Conservation (phyloP, 2,888 invertebrate genomes). For the Trichogramma dendrolimi region DNA sequence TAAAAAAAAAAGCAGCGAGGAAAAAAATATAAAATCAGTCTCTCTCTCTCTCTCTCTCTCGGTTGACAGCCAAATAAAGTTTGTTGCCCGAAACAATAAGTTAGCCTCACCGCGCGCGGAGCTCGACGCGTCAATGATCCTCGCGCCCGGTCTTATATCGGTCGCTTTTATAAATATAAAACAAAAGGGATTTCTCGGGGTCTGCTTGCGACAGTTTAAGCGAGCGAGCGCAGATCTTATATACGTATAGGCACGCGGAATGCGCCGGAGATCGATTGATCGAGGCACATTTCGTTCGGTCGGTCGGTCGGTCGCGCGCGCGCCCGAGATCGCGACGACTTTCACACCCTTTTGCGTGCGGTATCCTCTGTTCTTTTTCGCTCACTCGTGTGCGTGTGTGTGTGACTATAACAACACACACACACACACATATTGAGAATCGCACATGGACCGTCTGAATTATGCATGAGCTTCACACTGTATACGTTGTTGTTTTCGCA, state of each 20-base stretch:
- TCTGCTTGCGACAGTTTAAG: neutral
- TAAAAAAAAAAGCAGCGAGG: no score
- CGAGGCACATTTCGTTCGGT: constrained; percentile 17
- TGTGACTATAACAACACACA: no score
- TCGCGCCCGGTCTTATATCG: no score
- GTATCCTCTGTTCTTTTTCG: constrained; percentile 19
- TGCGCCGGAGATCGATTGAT: neutral
- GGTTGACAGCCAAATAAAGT: no score
- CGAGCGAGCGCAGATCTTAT: neutral
- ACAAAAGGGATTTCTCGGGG: neutral
- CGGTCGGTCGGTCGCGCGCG: neutral
- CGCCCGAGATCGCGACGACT: neutral
- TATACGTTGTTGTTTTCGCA: neutral
- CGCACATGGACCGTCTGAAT: constrained; percentile 10
- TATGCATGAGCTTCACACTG: constrained; percentile 26
- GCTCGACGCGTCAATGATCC: no score
- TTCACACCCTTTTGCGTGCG: constrained; percentile 26
- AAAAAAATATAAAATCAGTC: no score
- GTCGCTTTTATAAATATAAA: neutral
- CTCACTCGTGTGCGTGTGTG: no score
- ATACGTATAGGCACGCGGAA: neutral
- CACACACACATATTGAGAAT: no score
- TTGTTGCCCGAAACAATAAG: no score
- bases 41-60: no score
- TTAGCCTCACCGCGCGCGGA: no score